Evolutionary conservation across 2,113 vertebrate genomes (phyloP), one percentile per base, ranked within the genome.

Genomic region (Heterotis niloticus): DNA sequence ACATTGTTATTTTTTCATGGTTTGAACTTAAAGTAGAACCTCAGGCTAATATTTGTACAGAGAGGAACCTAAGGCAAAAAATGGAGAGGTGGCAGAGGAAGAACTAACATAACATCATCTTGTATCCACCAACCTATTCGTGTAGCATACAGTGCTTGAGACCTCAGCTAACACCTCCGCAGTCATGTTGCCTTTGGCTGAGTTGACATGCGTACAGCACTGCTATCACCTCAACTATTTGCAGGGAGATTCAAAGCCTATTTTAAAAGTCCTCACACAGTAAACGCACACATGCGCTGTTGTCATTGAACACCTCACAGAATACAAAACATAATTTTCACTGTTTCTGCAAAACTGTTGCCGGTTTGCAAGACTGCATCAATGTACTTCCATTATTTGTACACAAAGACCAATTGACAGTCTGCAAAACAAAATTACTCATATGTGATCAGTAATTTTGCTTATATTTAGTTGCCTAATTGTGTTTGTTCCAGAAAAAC

Each of bases 391-490:
- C n/a, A n/a, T 44, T 44, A 44, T 44, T 7, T 44, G 34, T 44
- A 44, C 34, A 44, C 3, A 44, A 44, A 44, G 3, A 44, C 3
- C 34, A 44, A 44, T 7, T 44, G 34, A 44, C 34, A 44, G 34
- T 62, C 14, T 13, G 14, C 4, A 14, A 62, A 17, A 14, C 4
- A 20, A 34, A 44, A 60, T 62, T 11, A 16, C 4, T 29, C 60
- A 23, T 56, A 60, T 29, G 23, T 75, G 72, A 75, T 75, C 13
- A 75, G 60, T 28, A 10, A 60, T 75, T 18, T 28, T 75, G 5
- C n/a, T 75, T 62, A 14, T 10, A 60, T 62, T 75, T 75, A 62
- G 13, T 62, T 75, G 73, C 73, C n/a, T 18, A 29, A 12, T 75
- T 57, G 13, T 17, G 16, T 52, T 73, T 56, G 56, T 73, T 73